These are phyloP conservation scores for Phallusia fumigata DNA, from an alignment of 23 tunicate species.

Conservation along the genomic window DNA sequence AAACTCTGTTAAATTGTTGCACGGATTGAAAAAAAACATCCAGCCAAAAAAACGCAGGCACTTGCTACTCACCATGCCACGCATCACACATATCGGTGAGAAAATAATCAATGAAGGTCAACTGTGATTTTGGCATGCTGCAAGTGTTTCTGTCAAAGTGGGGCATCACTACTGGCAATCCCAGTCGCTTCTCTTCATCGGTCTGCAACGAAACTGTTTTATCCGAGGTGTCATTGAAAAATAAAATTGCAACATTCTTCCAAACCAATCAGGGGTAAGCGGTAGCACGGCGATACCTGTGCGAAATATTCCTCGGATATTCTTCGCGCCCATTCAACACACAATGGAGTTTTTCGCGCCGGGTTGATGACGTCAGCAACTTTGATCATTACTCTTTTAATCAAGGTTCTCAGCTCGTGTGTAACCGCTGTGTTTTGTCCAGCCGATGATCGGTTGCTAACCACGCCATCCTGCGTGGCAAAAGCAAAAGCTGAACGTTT, in stretches of 20 bases:
- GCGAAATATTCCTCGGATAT: conserved; percentile 77
- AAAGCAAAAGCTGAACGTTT: too few species aligned
- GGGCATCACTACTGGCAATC: conserved; percentile 72
- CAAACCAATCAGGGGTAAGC: background rate
- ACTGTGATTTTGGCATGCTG: conserved; percentile 78
- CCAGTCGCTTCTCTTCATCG: conserved; percentile 62
- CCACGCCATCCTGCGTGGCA: background rate
- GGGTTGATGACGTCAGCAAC: conserved; percentile 84
- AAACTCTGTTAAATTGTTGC: conserved; percentile 35
- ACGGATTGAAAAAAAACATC: background rate
- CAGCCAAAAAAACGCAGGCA: too few species aligned
- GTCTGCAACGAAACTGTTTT: conserved; percentile 46
- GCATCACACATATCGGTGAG: conserved; percentile 87
- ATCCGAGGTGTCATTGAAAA: too few species aligned
- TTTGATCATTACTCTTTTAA: conserved; percentile 77
- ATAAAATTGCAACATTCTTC: background rate
- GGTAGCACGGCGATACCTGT: conserved; percentile 19
- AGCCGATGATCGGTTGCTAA: background rate
- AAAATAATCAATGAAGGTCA: conserved; percentile 73
- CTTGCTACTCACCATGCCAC: conserved; percentile 59
- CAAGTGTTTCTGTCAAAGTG: conserved; percentile 68
- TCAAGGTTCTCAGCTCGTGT: conserved; percentile 53
- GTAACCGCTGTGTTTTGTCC: conserved; percentile 24
- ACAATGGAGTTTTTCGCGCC: conserved; percentile 39
- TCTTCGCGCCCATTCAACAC: conserved; percentile 80